Conservation (phyloP, 1,140 invertebrate genomes). For the Bombus impatiens region DNA sequence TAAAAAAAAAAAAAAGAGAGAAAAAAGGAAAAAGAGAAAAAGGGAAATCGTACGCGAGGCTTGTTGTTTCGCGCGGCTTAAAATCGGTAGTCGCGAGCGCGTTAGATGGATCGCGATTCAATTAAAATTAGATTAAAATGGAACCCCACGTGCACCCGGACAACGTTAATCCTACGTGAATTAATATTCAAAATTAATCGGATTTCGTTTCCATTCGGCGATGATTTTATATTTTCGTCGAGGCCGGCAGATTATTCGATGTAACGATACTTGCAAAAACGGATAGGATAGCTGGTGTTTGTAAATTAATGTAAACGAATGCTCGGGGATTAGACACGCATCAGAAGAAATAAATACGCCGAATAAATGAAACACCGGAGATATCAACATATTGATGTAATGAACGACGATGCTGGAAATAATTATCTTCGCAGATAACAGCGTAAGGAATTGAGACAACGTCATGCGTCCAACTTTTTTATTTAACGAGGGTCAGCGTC, state of each 20-base stretch:
- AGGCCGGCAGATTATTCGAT: conserved; percentile 3
- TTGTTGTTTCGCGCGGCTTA: conserved; percentile 4
- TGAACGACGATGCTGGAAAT: not conserved
- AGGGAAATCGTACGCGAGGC: not conserved
- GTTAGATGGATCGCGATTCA: conserved; percentile 8
- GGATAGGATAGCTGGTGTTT: not conserved
- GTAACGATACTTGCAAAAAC: conserved; percentile 16
- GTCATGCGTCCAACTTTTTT: too few species aligned
- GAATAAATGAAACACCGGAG: not conserved
- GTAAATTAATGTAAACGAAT: conserved; percentile 1
- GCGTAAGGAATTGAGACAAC: not conserved
- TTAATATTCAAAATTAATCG: conserved; percentile 51
- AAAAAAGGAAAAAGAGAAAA: not conserved
- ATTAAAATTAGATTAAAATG: conserved; percentile 46
- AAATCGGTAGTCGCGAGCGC: not conserved
- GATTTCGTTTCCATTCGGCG: conserved; percentile 20
- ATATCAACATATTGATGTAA: not conserved
- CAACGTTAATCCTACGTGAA: conserved; percentile 28
- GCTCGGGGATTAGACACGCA: not conserved
- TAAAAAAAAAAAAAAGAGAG: not conserved
- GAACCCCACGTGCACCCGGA: not conserved
- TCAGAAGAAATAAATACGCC: not conserved
- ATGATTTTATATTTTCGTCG: conserved; percentile 31
- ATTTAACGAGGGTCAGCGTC: too few species aligned
- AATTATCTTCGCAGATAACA: not conserved